Percentiles rank a stretch among this genome's conserved stretches.
These are phyloP conservation scores for Dolichopus griseipennis DNA, from an alignment of 2,888 invertebrate species.

Conservation along the genomic window DNA sequence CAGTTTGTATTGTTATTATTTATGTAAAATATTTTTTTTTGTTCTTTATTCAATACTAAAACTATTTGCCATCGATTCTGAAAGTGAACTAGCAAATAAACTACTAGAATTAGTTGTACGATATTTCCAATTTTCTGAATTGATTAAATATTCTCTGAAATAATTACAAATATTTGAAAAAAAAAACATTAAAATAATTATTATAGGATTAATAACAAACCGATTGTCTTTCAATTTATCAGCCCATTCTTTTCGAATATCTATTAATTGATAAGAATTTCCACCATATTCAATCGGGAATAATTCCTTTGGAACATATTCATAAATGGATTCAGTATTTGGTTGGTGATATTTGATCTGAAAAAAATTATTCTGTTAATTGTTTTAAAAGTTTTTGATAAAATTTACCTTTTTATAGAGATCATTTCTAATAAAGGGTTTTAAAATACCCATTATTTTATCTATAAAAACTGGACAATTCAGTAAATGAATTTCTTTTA, in stretches of 20 bases:
- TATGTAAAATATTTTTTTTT: too few species aligned
- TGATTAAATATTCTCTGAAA: conserved; percentile 11
- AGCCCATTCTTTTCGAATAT: conserved; percentile 55
- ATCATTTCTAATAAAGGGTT: conserved; percentile 57
- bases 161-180: background rate
- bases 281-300: conserved; percentile 64
- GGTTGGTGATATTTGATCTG: conserved; percentile 64
- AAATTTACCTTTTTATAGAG: conserved; percentile 49
- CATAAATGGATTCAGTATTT: conserved; percentile 53
- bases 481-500: conserved; percentile 48
- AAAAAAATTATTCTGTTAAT: background rate
- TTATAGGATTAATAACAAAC: conserved; percentile 31
- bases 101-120: background rate
- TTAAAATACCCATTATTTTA: conserved; percentile 50
- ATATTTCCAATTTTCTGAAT: conserved; percentile 8
- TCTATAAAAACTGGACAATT: conserved; percentile 57
- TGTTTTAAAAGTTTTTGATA: background rate
- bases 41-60: background rate
- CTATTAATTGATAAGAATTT: conserved; percentile 50
- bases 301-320: conserved; percentile 55
- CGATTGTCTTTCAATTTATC: conserved; percentile 52
- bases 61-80: background rate
- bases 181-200: background rate
- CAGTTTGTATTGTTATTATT: too few species aligned
- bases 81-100: background rate